Evolutionary conservation across 2,888 invertebrate genomes (phyloP), one percentile per base, ranked within the genome.

Genomic region (Pachymerium ferrugineum): DNA sequence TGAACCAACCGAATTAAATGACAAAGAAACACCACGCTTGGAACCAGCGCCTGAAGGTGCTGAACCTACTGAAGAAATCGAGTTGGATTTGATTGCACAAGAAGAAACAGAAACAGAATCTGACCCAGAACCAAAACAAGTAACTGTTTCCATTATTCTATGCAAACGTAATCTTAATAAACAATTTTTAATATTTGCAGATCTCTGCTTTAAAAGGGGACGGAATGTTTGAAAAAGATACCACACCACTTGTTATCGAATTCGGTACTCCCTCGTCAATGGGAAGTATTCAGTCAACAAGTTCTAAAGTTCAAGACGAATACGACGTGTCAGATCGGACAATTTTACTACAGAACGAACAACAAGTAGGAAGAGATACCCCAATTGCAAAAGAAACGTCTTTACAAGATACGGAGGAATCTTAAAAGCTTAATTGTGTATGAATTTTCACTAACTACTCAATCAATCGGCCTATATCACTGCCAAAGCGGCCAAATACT

Each of bases 171-270:
- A 16, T 6, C 14, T 67, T 16, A 4, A 6, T 3, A 16, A 67
- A 19, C 19, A 14, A n/a, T 14, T 67, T 67, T 1, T 28, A 6
- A 14, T 31, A 28, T 8, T 38, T 71, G 31, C 38, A 71, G 71
- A 35, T 22, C 10, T 31, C 71, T 0, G 22, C 8, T 12, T 28
- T 38, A 19, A 71, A 71, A 38, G 42, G 71, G 1, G 71, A 71
- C 14, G 71, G 71, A 8, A 71, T 71, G 22, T 71, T 71, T 35
- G 71, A 71, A 38, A 29, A 33, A 19, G 71, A 71, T 28, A 71
- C 42, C 4, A 35, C 35, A 0, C 71, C 71, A 2, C 16, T 71
- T 14, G 71, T 71, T 8, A 35, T 33, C 38, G 71, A 71, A n/a
- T 62, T 62, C n/a, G 71, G 71, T 8, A 71, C 71, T 1, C 71